Conservation (phyloP, 2,797 vertebrate genomes). For the Zalophus californianus region DNA sequence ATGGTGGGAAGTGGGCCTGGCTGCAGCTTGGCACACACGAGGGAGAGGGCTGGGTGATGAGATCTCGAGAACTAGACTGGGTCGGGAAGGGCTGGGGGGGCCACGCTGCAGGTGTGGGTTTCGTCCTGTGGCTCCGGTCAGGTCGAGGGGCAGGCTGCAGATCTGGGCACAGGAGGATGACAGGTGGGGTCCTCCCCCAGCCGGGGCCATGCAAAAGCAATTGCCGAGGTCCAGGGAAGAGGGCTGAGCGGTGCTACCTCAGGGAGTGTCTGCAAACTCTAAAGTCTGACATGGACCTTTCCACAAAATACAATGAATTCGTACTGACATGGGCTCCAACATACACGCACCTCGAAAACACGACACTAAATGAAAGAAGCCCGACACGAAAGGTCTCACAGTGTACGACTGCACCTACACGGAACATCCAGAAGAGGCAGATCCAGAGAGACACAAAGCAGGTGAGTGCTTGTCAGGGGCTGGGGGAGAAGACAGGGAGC, state of each 20-base stretch:
- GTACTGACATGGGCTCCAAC: too few relatives aligned
- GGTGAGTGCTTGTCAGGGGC: background rate
- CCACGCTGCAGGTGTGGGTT: background rate
- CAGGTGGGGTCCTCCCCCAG: background rate
- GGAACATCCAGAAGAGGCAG: background rate
- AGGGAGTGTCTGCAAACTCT: background rate
- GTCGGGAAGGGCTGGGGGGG: background rate
- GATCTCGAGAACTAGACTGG: background rate
- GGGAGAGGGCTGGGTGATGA: background rate
- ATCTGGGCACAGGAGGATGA: background rate
- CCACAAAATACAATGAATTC: background rate
- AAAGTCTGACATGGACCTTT: background rate
- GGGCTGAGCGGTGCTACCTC: too few relatives aligned
- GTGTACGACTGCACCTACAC: accelerated
- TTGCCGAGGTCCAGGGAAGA: background rate
- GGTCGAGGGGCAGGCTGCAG: background rate
- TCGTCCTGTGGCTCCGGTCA: too few relatives aligned
- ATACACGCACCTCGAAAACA: background rate
- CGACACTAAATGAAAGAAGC: accelerated
- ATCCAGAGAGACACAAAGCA: background rate
- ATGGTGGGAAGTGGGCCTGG: background rate
- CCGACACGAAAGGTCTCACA: background rate
- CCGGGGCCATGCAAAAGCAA: background rate
- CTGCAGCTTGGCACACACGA: accelerated
- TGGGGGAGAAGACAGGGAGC: background rate